Conservation (phyloP, 2,888 invertebrate genomes). For the Andrena bucephala region DNA sequence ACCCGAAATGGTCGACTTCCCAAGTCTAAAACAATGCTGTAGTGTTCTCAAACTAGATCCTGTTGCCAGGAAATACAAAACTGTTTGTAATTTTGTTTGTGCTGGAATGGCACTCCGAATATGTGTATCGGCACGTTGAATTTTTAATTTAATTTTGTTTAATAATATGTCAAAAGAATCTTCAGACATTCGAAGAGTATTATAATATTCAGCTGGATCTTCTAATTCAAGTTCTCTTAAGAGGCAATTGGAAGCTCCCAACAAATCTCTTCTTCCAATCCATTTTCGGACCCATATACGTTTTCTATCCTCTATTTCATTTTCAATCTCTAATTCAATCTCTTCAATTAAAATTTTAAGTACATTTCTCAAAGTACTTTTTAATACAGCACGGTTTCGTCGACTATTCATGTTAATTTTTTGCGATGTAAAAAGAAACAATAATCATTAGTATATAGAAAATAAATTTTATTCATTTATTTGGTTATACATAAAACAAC, state of each 20-base stretch:
- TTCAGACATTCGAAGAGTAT: not conserved
- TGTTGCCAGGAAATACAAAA: not conserved
- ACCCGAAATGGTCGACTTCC: not conserved
- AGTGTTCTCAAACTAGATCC: not conserved
- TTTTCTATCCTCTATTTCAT: not conserved
- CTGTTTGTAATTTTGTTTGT: not conserved
- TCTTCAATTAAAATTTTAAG: not conserved
- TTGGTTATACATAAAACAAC: too few species aligned
- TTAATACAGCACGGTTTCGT: not conserved
- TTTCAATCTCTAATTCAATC: not conserved
- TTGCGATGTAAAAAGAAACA: too few species aligned
- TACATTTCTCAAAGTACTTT: not conserved
- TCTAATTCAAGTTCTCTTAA: not conserved
- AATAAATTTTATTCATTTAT: too few species aligned
- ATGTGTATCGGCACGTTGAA: not conserved
- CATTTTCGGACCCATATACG: not conserved
- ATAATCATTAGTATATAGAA: too few species aligned
- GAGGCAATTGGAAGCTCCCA: not conserved
- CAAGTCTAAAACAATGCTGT: not conserved
- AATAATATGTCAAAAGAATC: not conserved
- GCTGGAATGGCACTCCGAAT: not conserved
- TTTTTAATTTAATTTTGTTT: not conserved
- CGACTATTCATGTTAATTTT: not conserved
- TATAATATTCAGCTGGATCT: not conserved
- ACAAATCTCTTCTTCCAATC: not conserved